Base-by-base conservation (phyloP, 2,797 vertebrate species). In the Tinamus major region DNA sequence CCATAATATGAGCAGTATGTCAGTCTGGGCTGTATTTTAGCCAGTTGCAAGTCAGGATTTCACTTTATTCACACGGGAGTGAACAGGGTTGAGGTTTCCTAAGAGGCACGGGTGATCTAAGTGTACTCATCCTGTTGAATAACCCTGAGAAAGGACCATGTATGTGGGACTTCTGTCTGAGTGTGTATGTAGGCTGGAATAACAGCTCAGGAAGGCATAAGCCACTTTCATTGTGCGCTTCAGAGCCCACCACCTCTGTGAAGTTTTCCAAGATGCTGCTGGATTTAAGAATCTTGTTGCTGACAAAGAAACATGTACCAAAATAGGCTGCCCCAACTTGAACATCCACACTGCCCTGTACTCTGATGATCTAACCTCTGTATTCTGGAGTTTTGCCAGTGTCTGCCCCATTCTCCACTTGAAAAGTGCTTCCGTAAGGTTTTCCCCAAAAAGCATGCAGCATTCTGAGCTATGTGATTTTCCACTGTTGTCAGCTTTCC, bases 1-100 rank as follows among this genome's bases (percentile, higher is more conserved):
- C 6, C 46, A 0, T 2, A 3, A 77, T 41, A 21, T 39, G 63
- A 83, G 51, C 1, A 0, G 15, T 4, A 1, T 35, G 39, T 51
- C 1, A 1, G 76, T 1, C 0, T 4, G 42, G 53, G 41, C 39
- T 62, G 58, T 79, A 37, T 88, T 91, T 92, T 84, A 91, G 59
- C 48, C 23, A 44, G 33, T 33, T 41, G 12, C 0, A 0, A 76
- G 31, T 8, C 2, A 4, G 55, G 37, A 71, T 69, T 42, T 29
- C 3, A 33, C 48, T 49, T 87, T 33, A 37, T 62, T 39, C 35
- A 6, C 0, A 0, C 5, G 58, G 69, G 6, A 82, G 56, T 8
- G 24, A 85, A 1, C 13, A 19, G 29, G 33, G 13, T 11, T 77
- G n/a, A 12, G 35, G 2, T 56, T 68, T 64, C 72, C 29, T n/a